Evolutionary conservation across 2,888 invertebrate species (phyloP).

Genomic region (Syrista parreyssii): DNA sequence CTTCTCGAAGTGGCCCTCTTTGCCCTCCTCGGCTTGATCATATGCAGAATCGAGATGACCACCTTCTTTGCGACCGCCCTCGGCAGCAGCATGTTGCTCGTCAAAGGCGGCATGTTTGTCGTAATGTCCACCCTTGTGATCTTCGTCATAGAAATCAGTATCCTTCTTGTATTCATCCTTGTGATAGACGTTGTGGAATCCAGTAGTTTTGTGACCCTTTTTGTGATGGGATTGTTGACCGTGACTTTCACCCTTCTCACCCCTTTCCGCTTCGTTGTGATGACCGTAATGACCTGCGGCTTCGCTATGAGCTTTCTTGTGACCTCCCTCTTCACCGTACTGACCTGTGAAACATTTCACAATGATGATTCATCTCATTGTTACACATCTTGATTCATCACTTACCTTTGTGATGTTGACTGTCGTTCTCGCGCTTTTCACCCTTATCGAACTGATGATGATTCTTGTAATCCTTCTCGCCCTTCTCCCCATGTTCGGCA

Average conservation of each 20-base stretch:
- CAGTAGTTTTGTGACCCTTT: slow-evolving; percentile 77
- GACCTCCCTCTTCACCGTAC: slow-evolving; percentile 69
- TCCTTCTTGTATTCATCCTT: slow-evolving; percentile 85
- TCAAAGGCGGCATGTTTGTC: slow-evolving; percentile 73
- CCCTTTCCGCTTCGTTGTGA: slow-evolving; percentile 69
- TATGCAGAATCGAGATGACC: slow-evolving; percentile 69
- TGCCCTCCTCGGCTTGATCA: slow-evolving; percentile 69
- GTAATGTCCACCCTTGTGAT: slow-evolving; percentile 75
- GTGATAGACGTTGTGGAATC: slow-evolving; percentile 79
- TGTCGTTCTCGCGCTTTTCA: slow-evolving; percentile 69
- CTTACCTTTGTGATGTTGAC: slow-evolving; percentile 66
- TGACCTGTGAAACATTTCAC: slow-evolving; percentile 56
- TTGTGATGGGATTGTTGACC: slow-evolving; percentile 73
- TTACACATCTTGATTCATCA: slow-evolving; percentile 10
- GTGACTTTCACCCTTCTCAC: slow-evolving; percentile 71
- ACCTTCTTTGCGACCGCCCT: slow-evolving; percentile 72
- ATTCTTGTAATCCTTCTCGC: slow-evolving; percentile 70
- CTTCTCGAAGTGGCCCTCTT: slow-evolving; percentile 71
- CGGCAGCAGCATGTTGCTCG: slow-evolving; percentile 69
- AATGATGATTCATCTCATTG: not conserved
- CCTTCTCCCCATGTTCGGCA: slow-evolving; percentile 70
- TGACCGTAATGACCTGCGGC: slow-evolving; percentile 70
- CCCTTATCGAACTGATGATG: slow-evolving; percentile 71
- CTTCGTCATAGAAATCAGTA: slow-evolving; percentile 80
- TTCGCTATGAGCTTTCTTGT: slow-evolving; percentile 70